Percentiles rank a stretch among this genome's conserved stretches.
Conservation (phyloP, 2,888 invertebrate species). For the Anoncus sp. region DNA sequence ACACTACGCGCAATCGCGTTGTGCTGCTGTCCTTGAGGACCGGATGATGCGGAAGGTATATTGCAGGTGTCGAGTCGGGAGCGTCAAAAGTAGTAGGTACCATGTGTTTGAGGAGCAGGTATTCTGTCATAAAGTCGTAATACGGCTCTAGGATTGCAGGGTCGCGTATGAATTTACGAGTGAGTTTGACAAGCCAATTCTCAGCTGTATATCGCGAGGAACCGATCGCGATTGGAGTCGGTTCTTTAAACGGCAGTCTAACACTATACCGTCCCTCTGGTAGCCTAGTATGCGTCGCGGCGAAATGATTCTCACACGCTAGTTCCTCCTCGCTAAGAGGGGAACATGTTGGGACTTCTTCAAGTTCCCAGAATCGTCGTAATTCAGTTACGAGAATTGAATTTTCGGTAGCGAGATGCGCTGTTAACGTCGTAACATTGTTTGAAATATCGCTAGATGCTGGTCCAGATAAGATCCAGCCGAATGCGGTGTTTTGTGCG, state of each 20-base stretch:
- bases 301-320: conserved; percentile 35
- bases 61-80: not conserved
- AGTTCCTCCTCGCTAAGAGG: not conserved
- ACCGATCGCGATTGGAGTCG: conserved; percentile 1
- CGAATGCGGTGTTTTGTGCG: conserved; percentile 43
- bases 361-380: conserved; percentile 39
- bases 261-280: conserved; percentile 20
- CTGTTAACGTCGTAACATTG: conserved; percentile 2
- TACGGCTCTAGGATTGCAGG: not conserved
- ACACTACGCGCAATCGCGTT: conserved; percentile 51
- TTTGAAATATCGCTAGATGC: not conserved
- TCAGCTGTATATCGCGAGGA: not conserved
- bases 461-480: conserved; percentile 53
- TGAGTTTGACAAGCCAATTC: conserved; percentile 19
- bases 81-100: not conserved
- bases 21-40: conserved; percentile 28
- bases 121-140: conserved; percentile 31
- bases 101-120: conserved; percentile 16
- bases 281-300: conserved; percentile 2
- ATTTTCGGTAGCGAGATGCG: conserved; percentile 19
- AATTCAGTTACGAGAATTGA: not conserved
- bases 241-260: conserved; percentile 24
- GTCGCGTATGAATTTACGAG: conserved; percentile 11
- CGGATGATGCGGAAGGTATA: conserved; percentile 16
- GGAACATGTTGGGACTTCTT: conserved; percentile 6